Evolutionary conservation across 2,888 invertebrate genomes (phyloP).

Genomic region (Erynnis tages): DNA sequence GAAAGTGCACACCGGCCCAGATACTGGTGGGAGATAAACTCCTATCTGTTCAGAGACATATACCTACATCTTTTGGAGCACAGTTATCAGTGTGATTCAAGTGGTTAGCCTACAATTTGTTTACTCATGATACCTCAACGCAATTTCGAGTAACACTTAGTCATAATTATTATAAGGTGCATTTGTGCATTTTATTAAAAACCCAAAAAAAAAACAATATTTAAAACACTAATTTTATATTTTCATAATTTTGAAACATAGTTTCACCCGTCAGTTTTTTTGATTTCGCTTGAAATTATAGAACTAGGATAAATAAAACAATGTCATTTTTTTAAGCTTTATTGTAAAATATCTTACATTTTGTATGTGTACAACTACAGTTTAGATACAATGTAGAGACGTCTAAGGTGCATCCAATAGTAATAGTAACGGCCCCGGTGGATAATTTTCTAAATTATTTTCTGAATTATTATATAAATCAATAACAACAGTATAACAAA

Average conservation of each 20-base stretch:
- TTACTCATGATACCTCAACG: conserved; percentile 18
- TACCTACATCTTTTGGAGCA: conserved; percentile 46
- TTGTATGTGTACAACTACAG: conserved; percentile 25
- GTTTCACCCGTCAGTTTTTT: too few relatives aligned
- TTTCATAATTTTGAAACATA: too few relatives aligned
- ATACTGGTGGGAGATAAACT: conserved; percentile 56
- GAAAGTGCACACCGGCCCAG: conserved; percentile 51
- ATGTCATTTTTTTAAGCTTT: conserved; percentile 43
- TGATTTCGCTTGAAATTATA: too few relatives aligned
- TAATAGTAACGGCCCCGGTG: conserved; percentile 3
- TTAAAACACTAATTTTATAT: too few relatives aligned
- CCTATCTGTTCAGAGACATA: conserved; percentile 44
- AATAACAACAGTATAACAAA: too few relatives aligned
- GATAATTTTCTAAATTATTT: not conserved
- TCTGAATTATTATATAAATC: too few relatives aligned
- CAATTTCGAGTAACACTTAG: too few relatives aligned
- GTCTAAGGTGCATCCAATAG: conserved; percentile 21
- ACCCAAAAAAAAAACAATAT: too few relatives aligned
- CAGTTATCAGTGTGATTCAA: conserved; percentile 49
- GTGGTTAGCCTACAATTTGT: conserved; percentile 39
- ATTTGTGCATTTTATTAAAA: too few relatives aligned
- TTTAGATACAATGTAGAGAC: conserved; percentile 19
- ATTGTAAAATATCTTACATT: conserved; percentile 55
- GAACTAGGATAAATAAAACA: conserved; percentile 19
- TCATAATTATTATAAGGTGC: too few relatives aligned